These are phyloP conservation scores for Cyanoliseus patagonus DNA, from an alignment of 2,113 vertebrate genomes.

Conservation along the genomic window DNA sequence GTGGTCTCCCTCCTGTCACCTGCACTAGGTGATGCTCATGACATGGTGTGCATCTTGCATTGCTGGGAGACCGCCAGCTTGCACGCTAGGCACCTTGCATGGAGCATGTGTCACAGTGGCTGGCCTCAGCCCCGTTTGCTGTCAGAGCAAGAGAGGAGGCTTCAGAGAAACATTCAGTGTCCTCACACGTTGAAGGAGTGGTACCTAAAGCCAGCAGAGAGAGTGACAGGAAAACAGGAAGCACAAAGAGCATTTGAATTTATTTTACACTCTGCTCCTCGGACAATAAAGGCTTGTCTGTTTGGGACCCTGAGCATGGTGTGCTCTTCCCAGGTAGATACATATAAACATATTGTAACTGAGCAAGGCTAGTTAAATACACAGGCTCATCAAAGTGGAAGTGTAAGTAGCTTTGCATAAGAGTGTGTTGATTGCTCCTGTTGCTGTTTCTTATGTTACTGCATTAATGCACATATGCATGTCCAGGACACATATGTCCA, in stretches of 20 bases:
- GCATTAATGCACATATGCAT: accelerated
- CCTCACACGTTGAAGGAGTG: background rate
- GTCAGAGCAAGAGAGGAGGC: background rate
- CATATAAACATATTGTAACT: background rate
- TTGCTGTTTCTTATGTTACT: background rate
- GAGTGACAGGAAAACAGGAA: background rate
- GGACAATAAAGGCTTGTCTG: background rate
- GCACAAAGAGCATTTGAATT: background rate
- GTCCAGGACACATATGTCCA: accelerated
- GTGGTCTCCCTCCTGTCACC: background rate
- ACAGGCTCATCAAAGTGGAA: background rate
- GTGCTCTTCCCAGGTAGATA: background rate
- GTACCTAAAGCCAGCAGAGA: background rate
- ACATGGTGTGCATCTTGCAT: accelerated
- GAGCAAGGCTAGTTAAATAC: background rate
- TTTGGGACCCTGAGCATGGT: background rate
- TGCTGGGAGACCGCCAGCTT: background rate
- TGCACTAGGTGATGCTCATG: background rate
- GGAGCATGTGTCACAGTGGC: background rate
- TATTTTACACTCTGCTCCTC: background rate
- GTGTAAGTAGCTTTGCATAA: background rate
- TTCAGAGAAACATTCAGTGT: background rate
- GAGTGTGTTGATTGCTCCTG: background rate
- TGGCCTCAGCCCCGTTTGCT: background rate
- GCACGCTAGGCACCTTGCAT: background rate